Evolutionary conservation across 2,113 vertebrate genomes (phyloP), one percentile per base, ranked within the genome.

Genomic region (Blennius ocellaris): DNA sequence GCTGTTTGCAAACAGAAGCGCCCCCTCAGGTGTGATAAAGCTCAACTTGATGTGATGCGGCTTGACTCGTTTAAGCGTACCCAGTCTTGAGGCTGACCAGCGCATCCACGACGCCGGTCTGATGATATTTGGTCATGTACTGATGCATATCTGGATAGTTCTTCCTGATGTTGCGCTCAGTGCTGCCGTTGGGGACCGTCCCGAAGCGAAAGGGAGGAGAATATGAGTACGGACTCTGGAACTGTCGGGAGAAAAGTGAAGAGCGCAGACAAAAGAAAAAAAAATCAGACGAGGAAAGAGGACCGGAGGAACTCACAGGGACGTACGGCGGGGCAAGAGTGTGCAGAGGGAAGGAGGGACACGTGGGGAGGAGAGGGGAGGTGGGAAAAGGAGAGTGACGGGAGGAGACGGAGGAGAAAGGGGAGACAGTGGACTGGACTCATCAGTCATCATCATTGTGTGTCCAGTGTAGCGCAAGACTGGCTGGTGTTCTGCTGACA

Each of bases 91-190:
- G 92, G 94, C 95, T 98, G 93, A 98, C 92, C 89, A 99, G 90
- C 15, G 98, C 98, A 15, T 99, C 97, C 78, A 93, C 91, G 0
- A 99, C 98, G 16, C 97, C 97, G 2, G 90, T 96, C 92, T 99
- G 97, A 63, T 99, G 97, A 67, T 95, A 99, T 73, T 97, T 99
- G 7, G 95, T 96, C 97, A 99, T 99, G 92, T 99, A 99, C 72
- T 97, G 96, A 74, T 99, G 98, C 98, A 99, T 99, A 62, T 99
- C 95, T 1, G 97, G 97, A 53, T 99, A 99, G 91, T 99, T 99
- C 84, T 99, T 99, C 68, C 97, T 91, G 81, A 99, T 99, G 83
- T 99, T 99, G 79, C 98, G 95, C 90, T 99, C 98, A 0, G 98
- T 99, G 90, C 97, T 99, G 61, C 97, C 97, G 14, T 99, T 99